phyloP scores from a whole-genome alignment of 2,113 vertebrate species.

The Dasyprocta punctata region DNA sequence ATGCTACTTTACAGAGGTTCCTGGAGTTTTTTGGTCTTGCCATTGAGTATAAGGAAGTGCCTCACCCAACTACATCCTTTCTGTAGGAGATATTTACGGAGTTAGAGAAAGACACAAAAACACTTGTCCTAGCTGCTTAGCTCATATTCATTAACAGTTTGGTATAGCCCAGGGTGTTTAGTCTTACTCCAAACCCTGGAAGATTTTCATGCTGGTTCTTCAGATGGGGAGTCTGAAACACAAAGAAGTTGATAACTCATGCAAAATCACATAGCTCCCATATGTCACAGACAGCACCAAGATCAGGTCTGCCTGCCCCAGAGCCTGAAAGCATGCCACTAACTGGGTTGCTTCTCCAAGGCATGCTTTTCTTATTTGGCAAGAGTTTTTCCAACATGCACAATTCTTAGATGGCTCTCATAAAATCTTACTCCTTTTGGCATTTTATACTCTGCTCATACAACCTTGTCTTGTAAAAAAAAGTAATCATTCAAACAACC shows the following conservation, averaged over 20 bases:
- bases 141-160: conserved; percentile 24
- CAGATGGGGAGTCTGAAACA: neutral
- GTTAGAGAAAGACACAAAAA: neutral
- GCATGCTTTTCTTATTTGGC: neutral
- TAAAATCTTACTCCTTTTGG: neutral
- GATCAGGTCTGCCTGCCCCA: neutral
- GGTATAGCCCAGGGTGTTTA: neutral
- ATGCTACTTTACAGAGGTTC: neutral
- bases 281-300: neutral
- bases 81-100: neutral
- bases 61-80: neutral
- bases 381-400: neutral
- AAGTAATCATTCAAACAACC: neutral
- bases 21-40: neutral
- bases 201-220: neutral
- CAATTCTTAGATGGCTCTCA: neutral
- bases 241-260: neutral
- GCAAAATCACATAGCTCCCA: neutral
- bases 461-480: neutral
- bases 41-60: neutral
- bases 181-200: neutral
- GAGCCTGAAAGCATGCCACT: neutral
- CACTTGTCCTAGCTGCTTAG: neutral
- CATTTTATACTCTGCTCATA: conserved; percentile 28
- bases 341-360: neutral